Base-by-base conservation (phyloP, 2,797 vertebrate species). In the Aselliscus stoliczkanus region DNA sequence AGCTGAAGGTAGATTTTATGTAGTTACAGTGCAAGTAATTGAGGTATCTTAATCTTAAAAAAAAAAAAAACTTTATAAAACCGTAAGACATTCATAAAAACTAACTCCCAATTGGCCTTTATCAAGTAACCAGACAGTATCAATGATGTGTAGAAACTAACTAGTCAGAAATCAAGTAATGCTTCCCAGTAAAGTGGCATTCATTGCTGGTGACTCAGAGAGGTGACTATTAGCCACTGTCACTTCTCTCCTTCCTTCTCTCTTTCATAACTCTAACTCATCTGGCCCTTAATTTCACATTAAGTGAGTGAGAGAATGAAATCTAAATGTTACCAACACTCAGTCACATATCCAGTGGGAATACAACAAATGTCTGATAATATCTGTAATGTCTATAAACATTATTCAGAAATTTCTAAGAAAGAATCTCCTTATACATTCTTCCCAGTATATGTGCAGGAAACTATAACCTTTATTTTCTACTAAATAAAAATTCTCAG, bases 171-270 rank as follows among this genome's bases (percentile, higher is more conserved):
- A 47, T 92, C 56, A 95, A 93, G 82, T 42, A 72, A 39, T 67
- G 44, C 47, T 94, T 84, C 72, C 93, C 69, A 91, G 91, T 70
- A 89, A 67, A 90, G 92, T 31, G 70, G 52, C 96, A 95, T 88
- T 96, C 92, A 93, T 11, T 70, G 58, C 42, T 65, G 72, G n/a
- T 95, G 95, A 97, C 86, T 96, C 96, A 97, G 73, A 83, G 62
- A 77, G 86, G 90, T 93, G 90, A 91, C 84, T 90, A 77, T n/a
- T 34, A 90, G 77, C 18, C n/a, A 73, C 4, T n/a, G 72, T n/a
- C 93, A 92, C 23, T 72, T 79, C 65, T n/a, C 54, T 31, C 37
- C 85, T 92, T 90, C 90, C 77, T 84, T 75, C 77, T 95, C 85
- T 91, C 81, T 95, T 93, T 90, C 92, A 47, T 69, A 96, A 94